Evolutionary conservation across 2,888 invertebrate genomes (phyloP).

Genomic region (Phortica magna): DNA sequence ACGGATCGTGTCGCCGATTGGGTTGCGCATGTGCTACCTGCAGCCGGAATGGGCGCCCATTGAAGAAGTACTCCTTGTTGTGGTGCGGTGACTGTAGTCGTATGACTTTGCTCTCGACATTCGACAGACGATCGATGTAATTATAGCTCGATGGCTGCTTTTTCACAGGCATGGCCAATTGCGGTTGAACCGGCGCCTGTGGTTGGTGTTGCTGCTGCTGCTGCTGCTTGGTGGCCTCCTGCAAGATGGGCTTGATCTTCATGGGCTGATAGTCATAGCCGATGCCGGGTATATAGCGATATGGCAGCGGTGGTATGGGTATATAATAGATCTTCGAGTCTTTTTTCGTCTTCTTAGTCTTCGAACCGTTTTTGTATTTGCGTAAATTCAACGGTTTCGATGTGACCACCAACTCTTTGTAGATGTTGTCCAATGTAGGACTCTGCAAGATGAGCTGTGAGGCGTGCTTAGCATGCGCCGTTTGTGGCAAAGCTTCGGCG

Average conservation of each 20-base stretch:
- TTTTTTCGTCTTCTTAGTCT: constrained; percentile 76
- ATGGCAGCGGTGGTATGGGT: constrained; percentile 89
- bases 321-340: constrained; percentile 93
- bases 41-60: constrained; percentile 72
- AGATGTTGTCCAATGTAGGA: constrained; percentile 71
- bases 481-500: constrained; percentile 2
- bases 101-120: constrained; percentile 60
- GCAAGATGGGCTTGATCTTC: constrained; percentile 68
- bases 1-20: constrained; percentile 51
- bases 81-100: constrained; percentile 58
- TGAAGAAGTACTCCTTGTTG: constrained; percentile 73
- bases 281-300: constrained; percentile 90
- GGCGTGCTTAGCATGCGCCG: not conserved
- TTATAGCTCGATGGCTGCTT: not conserved
- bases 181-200: constrained; percentile 28
- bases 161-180: not conserved
- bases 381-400: constrained; percentile 72
- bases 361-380: constrained; percentile 70
- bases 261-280: constrained; percentile 91
- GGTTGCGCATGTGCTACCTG: constrained; percentile 72
- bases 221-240: constrained; percentile 36
- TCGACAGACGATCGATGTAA: constrained; percentile 15
- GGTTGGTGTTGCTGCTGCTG: constrained; percentile 42
- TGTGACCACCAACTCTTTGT: constrained; percentile 73
- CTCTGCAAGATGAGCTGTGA: constrained; percentile 63